Evolutionary conservation across 2,888 invertebrate genomes (phyloP).

Genomic region (Drepana falcataria): DNA sequence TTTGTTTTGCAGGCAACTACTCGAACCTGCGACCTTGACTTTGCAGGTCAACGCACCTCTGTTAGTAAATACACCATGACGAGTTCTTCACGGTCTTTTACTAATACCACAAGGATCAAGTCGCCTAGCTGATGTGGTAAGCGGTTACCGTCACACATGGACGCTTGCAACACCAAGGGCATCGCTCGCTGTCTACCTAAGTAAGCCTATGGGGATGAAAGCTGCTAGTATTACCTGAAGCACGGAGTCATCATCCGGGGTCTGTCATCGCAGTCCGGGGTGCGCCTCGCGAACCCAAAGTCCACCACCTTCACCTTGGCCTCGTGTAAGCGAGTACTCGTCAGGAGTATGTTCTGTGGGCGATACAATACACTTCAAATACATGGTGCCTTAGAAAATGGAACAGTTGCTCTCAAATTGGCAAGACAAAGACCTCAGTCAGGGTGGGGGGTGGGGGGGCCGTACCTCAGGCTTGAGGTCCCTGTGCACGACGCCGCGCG

Average conservation of each 20-base stretch:
- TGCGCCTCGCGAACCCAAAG: constrained; percentile 94
- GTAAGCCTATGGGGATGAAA: too few relatives aligned
- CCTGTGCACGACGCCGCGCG: constrained; percentile 90
- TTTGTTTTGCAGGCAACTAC: too few relatives aligned
- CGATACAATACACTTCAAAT: background rate
- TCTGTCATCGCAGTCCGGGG: constrained; percentile 47
- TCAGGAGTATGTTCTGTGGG: constrained; percentile 64
- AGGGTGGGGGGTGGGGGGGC: too few relatives aligned
- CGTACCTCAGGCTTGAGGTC: constrained; percentile 98
- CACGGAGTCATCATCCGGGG: constrained; percentile 87
- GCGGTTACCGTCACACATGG: too few relatives aligned
- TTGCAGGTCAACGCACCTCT: too few relatives aligned
- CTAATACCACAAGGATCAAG: too few relatives aligned
- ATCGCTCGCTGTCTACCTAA: too few relatives aligned
- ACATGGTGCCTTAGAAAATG: background rate
- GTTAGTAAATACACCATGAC: too few relatives aligned
- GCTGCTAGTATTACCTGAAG: constrained; percentile 80
- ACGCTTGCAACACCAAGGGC: too few relatives aligned
- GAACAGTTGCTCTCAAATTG: background rate
- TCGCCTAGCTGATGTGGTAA: too few relatives aligned
- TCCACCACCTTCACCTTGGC: constrained; percentile 91
- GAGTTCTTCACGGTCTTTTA: too few relatives aligned
- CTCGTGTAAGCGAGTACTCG: constrained; percentile 43
- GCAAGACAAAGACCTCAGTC: constrained; percentile 75
- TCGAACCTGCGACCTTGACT: too few relatives aligned